phyloP scores from a whole-genome alignment of 2,888 invertebrate species.

The Spisula subtruncata region DNA sequence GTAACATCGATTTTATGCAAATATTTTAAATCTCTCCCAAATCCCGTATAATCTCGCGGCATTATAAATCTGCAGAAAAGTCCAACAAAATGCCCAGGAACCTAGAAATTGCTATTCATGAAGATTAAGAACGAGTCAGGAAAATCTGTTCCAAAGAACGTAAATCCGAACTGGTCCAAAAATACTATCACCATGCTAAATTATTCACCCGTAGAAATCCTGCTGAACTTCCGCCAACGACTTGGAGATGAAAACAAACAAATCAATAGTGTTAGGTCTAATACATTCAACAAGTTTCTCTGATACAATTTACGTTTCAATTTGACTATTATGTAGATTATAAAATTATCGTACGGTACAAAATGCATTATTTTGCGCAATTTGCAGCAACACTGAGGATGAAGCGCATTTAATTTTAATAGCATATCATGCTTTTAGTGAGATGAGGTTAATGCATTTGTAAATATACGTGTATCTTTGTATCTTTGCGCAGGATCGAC shows the following conservation, averaged over 20 bases:
- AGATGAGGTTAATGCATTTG: not conserved
- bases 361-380: too few relatives aligned
- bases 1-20: slow-evolving; percentile 46
- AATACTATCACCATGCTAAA: slow-evolving; percentile 49
- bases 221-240: not conserved
- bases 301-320: too few relatives aligned
- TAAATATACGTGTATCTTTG: not conserved
- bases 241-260: not conserved
- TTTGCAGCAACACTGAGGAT: not conserved
- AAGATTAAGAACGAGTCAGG: slow-evolving; percentile 48
- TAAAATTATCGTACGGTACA: too few relatives aligned
- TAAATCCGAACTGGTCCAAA: slow-evolving; percentile 47
- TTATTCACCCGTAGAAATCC: slow-evolving; percentile 37
- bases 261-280: not conserved
- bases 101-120: slow-evolving; percentile 50
- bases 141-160: slow-evolving; percentile 47
- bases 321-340: too few relatives aligned
- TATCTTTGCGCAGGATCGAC: not conserved
- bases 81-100: slow-evolving; percentile 50
- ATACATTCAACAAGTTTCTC: too few relatives aligned
- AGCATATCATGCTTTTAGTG: not conserved
- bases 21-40: slow-evolving; percentile 39
- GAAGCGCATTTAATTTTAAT: not conserved
- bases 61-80: slow-evolving; percentile 63
- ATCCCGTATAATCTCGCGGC: slow-evolving; percentile 62